Evolutionary conservation across 1,140 invertebrate genomes (phyloP), one percentile per base, ranked within the genome.

Genomic region (Hyphantria cunea): DNA sequence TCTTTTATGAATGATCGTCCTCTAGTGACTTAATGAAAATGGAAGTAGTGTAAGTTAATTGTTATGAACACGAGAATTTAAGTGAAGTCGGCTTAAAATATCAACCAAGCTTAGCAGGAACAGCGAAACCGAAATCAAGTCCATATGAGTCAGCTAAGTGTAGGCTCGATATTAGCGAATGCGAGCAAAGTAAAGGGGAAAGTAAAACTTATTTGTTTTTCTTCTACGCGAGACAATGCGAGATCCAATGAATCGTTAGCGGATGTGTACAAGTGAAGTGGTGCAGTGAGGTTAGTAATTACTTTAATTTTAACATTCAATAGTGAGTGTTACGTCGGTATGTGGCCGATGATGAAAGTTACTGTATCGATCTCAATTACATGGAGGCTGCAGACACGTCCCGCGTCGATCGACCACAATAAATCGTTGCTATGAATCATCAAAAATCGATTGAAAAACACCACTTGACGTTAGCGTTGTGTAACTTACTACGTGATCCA

Each of bases 121-220:
- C 39, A 77, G 84, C 82, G 82, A 89, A 89, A 87, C 74, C 79
- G 82, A 86, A 86, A 86, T 80, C 63, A 74, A 76, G 71, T 74
- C 63, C 76, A 84, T 68, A 58, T 85, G 81, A 81, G 74, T 89
- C 81, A 86, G 76, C 67, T 65, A 67, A 74, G 74, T 81, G 78
- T 79, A 74, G 78, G 73, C 67, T 67, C 72, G 48, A 73, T 70
- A 84, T 89, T 86, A 86, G 82, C 83, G 77, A 68, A 68, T 79
- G 68, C 60, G 56, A 84, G 77, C 74, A 68, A 80, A 86, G 75
- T 85, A 89, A 82, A 87, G 84, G 85, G 81, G 85, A 89, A 89
- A 88, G 84, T 86, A 78, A 84, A 82, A 72, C 69, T 89, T 25
- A 79, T 85, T 89, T 87, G 86, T 83, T 85, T 85, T 82, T 82